Base-by-base conservation (phyloP, 2,888 invertebrate genomes). In the Lucinisca nassula region DNA sequence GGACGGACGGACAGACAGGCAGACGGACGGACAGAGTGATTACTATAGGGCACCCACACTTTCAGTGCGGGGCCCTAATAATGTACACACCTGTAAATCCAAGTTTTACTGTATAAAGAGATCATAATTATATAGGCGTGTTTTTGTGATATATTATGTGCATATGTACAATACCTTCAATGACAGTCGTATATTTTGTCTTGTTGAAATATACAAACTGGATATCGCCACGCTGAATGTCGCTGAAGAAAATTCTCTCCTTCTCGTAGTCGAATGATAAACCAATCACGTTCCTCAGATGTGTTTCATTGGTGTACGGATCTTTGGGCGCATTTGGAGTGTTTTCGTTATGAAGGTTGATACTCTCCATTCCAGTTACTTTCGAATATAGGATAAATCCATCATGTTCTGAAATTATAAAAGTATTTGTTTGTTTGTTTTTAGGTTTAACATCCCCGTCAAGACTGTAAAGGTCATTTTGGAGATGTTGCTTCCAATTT, bases 281-380 rank as follows among this genome's bases (percentile, higher is more conserved):
- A 32, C 98, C 98, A 93, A 98, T 98, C 12, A 98, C 98, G 96
- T 98, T 98, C 82, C 98, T 97, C 97, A 98, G 98, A 93, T 97
- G 96, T 6, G 97, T 97, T 87, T 97, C 96, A 95, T 98, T 97
- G 88, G 97, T 97, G 82, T 98, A 98, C 55, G 97, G 97, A 72
- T 97, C 97, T 92, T 98, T 97, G 0, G 98, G 98, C 49, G 98
- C 97, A 95, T 98, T 98, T 93, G 98, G 97, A 74, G 92, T 92
- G 89, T 98, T 97, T 85, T 97, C 97, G 94, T 98, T 97, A 37
- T 97, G 97, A 95, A 98, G 97, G 94, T 98, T 98, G 27, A 98
- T 97, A 93, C 98, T 98, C 95, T 98, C 98, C 85, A 99, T 98
- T 91, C 97, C 97, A 58, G 98, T 97, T 80, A 98, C 98, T 88